Evolutionary conservation across 2,113 vertebrate species (phyloP), one percentile per base, ranked within the genome.

Genomic region (Copsychus sechellarum): DNA sequence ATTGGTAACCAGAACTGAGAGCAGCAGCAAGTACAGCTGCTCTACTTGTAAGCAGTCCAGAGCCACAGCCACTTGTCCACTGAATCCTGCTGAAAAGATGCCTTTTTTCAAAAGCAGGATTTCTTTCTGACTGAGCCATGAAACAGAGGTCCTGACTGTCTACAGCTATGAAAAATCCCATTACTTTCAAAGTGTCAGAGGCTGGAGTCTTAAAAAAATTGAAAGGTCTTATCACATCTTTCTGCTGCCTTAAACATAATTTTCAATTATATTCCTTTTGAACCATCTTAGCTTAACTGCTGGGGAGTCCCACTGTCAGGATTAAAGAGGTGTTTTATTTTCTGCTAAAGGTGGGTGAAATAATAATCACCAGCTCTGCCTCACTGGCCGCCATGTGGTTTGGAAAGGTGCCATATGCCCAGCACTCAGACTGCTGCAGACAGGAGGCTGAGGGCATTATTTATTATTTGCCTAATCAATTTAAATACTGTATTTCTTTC

Each of bases 311-410:
- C 67, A 57, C 71, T 77, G 70, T 88, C 82, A 90, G 54, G 58
- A 82, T 82, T 57, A 86, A 90, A 69, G 66, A 91, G 96, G 65
- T 92, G 83, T 84, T 91, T 74, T 78, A 81, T 89, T 86, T 94
- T 51, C 84, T 92, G 80, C 47, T 79, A 71, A 86, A 96, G 95
- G 80, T 92, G 64, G 38, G 81, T 81, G 51, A 95, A 95, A 86
- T 81, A 92, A 72, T 76, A 77, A 74, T 54, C 64, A 61, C 83
- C 80, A 92, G 50, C 69, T 91, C 90, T 92, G 84, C 89, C 40
- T 88, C 86, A 65, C 7, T 89, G 92, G 77, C 83, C 38, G 34
- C 71, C 67, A 64, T 34, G 89, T 77, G 69, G 36, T 77, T 80
- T 86, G 86, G 89, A 91, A 92, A 86, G 60, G 42, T 0, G 0